Evolutionary conservation across 2,113 vertebrate species (phyloP), one percentile per base, ranked within the genome.

Genomic region (Aegithalos caudatus): DNA sequence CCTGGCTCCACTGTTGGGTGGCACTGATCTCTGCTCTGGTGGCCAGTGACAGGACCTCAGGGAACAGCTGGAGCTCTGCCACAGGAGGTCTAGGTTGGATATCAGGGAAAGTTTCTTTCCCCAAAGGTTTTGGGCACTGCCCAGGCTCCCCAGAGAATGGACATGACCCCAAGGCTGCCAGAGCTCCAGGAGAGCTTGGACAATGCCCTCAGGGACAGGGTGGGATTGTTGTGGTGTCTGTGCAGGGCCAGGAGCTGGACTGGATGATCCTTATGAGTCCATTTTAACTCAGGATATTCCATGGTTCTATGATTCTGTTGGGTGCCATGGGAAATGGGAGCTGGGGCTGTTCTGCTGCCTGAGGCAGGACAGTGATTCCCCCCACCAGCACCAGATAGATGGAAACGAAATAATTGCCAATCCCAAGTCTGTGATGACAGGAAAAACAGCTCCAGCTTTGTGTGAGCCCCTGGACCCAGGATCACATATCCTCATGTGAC

Each of bases 191-290:
- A 23, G 23, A 0, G 0, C 40, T 48, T 48, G n/a, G 23, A 29
- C 12, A 60, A 0, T 0, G 2, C 19, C 50, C 1, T 1, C 42
- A 48, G 40, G 29, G 42, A 14, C 44, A 37, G 25, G 13, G 2
- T 31, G 53, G 44, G 17, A 5, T 44, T 58, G 27, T 1, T 60
- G 72, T 53, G 24, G 16, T 15, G 33, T 22, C 37, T 69, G 33
- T 22, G 37, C 72, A 44, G 45, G 33, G 35, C 3, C 44, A 42
- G 61, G 71, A 1, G 25, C 0, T 67, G 62, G 11, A 3, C 27
- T 69, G 14, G 38, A 7, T 67, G 61, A 12, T 51, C 17, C 29
- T 4, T 69, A 33, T 8, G 54, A 1, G 10, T 19, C 38, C 28
- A 25, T 74, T 51, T 27, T 19, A 28, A 1, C 14, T 51, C 38